Percentiles rank a stretch among this genome's conserved stretches.
Evolutionary conservation across 2,888 invertebrate species (phyloP).

Genomic region (Emmelina monodactyla): DNA sequence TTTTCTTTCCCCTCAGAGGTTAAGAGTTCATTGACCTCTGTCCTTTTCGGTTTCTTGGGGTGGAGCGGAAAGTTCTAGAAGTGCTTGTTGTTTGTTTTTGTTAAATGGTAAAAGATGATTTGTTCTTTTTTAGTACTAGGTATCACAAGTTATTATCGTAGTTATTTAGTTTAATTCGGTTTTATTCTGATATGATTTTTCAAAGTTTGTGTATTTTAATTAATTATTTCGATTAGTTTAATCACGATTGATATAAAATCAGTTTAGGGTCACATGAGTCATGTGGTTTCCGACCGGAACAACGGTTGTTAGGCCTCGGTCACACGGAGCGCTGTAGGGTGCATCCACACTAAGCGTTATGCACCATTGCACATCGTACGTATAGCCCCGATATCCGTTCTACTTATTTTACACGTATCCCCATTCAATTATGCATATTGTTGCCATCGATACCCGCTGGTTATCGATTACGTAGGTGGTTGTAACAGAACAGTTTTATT

Average conservation of each 20-base stretch:
- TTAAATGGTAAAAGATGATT: no score
- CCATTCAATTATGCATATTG: conserved; percentile 17
- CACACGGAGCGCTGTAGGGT: conserved; percentile 12
- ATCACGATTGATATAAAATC: neutral
- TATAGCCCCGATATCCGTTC: conserved; percentile 52
- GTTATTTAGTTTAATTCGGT: no score
- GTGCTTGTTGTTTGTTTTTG: no score
- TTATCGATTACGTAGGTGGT: no score
- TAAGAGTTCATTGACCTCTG: conserved; percentile 30
- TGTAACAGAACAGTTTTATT: no score
- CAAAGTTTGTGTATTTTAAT: neutral
- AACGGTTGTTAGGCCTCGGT: conserved; percentile 20
- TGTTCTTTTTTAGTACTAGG: no score
- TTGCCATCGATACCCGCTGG: neutral
- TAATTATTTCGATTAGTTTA: neutral
- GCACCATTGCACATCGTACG: conserved; percentile 33
- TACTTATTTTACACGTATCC: conserved; percentile 43
- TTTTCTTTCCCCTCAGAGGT: no score
- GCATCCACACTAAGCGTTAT: conserved; percentile 23
- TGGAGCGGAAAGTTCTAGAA: conserved; percentile 4
- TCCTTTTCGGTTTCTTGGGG: conserved; percentile 17
- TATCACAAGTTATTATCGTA: no score
- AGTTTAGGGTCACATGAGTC: no score
- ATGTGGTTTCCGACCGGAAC: conserved; percentile 39
- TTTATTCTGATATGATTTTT: conserved; percentile 3